Evolutionary conservation across 1,140 invertebrate genomes (phyloP).

Genomic region (Mylabris phalerata): DNA sequence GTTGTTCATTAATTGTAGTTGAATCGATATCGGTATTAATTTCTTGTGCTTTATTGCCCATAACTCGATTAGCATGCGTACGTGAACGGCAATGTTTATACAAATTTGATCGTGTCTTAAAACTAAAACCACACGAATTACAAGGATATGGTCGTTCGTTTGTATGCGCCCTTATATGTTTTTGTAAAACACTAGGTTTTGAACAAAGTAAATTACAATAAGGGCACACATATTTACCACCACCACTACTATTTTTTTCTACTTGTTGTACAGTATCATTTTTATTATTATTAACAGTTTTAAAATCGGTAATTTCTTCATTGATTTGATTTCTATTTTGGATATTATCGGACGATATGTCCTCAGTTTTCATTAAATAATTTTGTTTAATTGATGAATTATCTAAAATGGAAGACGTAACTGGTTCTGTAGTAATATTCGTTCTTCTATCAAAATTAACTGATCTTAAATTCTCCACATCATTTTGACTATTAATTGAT

Average conservation of each 20-base stretch:
- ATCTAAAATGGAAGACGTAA: slow-evolving; percentile 34
- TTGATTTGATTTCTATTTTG: background rate
- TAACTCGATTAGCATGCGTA: slow-evolving; percentile 59
- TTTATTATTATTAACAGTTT: no score
- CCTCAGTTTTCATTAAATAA: slow-evolving; percentile 11
- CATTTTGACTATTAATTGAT: slow-evolving; percentile 15
- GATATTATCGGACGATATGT: slow-evolving; percentile 8
- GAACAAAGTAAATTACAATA: slow-evolving; percentile 84
- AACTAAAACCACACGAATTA: slow-evolving; percentile 79
- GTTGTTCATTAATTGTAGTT: slow-evolving; percentile 6
- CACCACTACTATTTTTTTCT: background rate
- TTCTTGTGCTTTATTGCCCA: slow-evolving; percentile 34
- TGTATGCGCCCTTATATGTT: slow-evolving; percentile 88
- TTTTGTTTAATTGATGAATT: slow-evolving; percentile 20
- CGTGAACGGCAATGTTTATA: slow-evolving; percentile 82
- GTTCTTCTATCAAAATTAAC: slow-evolving; percentile 33
- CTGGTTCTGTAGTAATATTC: slow-evolving; percentile 12
- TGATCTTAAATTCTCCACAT: slow-evolving; percentile 13
- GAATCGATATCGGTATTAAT: slow-evolving; percentile 11
- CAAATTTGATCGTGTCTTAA: slow-evolving; percentile 91
- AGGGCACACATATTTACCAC: slow-evolving; percentile 68
- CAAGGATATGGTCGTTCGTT: slow-evolving; percentile 90
- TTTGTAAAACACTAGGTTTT: slow-evolving; percentile 89
- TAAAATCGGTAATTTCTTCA: background rate
- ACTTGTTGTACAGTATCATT: no score